A percentile compares a stretch with the other conserved stretches of the same genome.
Conservation (phyloP, 2,797 vertebrate species). For the Acridotheres tristis region DNA sequence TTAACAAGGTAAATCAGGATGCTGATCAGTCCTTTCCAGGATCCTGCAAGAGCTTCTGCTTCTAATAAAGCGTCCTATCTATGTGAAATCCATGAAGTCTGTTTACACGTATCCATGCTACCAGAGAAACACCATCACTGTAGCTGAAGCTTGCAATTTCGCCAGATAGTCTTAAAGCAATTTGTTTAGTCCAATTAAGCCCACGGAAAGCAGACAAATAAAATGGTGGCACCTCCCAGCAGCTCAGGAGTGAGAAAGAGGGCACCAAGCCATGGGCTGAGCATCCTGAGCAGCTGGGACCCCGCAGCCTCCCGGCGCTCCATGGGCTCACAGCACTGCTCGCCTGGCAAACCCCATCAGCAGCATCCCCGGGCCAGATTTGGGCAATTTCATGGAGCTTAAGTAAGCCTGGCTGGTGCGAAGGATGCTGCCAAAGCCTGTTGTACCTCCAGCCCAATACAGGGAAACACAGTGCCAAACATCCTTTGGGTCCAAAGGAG, state of each 20-base stretch:
- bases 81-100: background rate
- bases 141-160: background rate
- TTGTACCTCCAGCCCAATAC: background rate
- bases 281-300: background rate
- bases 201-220: background rate
- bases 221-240: background rate
- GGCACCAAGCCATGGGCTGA: background rate
- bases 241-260: background rate
- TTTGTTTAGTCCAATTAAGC: background rate
- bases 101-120: background rate
- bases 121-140: background rate
- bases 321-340: background rate
- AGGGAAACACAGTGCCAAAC: background rate
- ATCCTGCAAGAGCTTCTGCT: background rate
- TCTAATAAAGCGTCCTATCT: background rate
- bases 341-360: background rate
- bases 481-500: background rate
- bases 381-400: slow-evolving; percentile 35
- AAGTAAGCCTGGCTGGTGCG: background rate
- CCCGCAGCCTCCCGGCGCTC: rapidly evolving
- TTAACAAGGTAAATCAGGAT: background rate
- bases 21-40: background rate
- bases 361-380: background rate
- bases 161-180: background rate
- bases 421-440: slow-evolving; percentile 25